A percentile compares a stretch with the other conserved stretches of the same genome.
phyloP scores from a whole-genome alignment of 2,888 invertebrate species.

The Stenchaetothrips biformis region DNA sequence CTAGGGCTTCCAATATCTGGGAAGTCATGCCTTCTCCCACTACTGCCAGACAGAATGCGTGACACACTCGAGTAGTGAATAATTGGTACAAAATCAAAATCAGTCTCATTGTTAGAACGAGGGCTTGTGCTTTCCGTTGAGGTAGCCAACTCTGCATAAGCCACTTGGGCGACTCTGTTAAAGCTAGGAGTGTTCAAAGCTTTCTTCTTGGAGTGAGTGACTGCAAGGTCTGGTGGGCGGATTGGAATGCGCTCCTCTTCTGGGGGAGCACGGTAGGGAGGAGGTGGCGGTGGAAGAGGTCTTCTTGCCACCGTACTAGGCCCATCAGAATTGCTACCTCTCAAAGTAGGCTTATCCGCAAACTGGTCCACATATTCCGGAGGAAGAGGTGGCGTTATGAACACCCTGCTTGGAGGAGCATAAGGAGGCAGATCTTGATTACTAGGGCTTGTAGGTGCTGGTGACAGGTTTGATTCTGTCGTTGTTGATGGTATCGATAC shows the following conservation, averaged over 20 bases:
- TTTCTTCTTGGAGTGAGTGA: conserved; percentile 60
- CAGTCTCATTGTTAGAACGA: conserved; percentile 41
- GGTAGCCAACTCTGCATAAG: conserved; percentile 39
- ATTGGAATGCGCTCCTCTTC: conserved; percentile 80
- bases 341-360: conserved; percentile 80
- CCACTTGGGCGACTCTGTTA: conserved; percentile 46
- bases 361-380: conserved; percentile 80
- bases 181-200: conserved; percentile 70
- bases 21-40: conserved; percentile 75
- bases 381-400: conserved; percentile 77
- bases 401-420: conserved; percentile 68
- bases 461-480: conserved; percentile 57
- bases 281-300: conserved; percentile 76
- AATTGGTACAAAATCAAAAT: conserved; percentile 60
- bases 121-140: conserved; percentile 38
- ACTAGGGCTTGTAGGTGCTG: conserved; percentile 36
- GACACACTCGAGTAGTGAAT: conserved; percentile 78
- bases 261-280: conserved; percentile 55
- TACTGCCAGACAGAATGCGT: conserved; percentile 77
- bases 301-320: conserved; percentile 62
- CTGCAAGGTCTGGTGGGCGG: conserved; percentile 57
- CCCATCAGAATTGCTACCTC: conserved; percentile 62
- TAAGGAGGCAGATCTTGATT: conserved; percentile 61
- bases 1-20: conserved; percentile 59
- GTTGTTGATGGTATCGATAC: conserved; percentile 35